Evolutionary conservation across 2,113 vertebrate genomes (phyloP).

Genomic region (Alexandromys fortis): DNA sequence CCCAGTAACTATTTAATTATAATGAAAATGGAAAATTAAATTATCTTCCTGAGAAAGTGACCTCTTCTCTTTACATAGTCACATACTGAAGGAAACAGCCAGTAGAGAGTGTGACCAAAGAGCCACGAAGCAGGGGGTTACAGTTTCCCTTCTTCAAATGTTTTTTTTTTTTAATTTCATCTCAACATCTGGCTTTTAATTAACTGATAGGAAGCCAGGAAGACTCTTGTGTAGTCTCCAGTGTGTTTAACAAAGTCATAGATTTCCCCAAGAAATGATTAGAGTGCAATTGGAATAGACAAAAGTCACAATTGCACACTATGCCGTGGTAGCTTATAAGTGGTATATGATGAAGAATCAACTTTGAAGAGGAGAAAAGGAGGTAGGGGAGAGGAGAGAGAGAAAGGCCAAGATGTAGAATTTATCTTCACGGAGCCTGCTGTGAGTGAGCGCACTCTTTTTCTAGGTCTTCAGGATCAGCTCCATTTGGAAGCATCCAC

Average conservation of each 20-base stretch:
- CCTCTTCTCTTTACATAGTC: conserved; percentile 25
- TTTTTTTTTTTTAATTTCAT: conserved; percentile 40
- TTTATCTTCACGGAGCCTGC: background rate
- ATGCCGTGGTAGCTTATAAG: background rate
- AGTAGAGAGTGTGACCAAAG: background rate
- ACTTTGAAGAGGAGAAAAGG: background rate
- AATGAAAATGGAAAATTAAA: conserved; percentile 67
- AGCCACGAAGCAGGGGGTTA: background rate
- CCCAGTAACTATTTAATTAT: conserved; percentile 23
- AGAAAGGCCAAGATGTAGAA: background rate
- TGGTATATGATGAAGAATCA: background rate
- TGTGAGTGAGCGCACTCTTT: background rate
- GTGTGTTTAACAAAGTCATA: background rate
- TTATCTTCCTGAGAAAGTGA: conserved; percentile 41
- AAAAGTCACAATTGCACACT: background rate
- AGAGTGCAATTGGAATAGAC: background rate
- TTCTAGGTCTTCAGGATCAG: background rate
- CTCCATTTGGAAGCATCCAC: background rate
- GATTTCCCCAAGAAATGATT: background rate
- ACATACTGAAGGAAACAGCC: conserved; percentile 1
- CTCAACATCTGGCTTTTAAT: conserved; percentile 58
- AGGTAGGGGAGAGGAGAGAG: background rate
- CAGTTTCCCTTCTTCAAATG: conserved; percentile 13
- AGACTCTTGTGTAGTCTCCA: background rate
- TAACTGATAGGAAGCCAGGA: background rate